phyloP scores from a whole-genome alignment of 2,888 invertebrate genomes.

The Thecocarcelia acutangulata region DNA sequence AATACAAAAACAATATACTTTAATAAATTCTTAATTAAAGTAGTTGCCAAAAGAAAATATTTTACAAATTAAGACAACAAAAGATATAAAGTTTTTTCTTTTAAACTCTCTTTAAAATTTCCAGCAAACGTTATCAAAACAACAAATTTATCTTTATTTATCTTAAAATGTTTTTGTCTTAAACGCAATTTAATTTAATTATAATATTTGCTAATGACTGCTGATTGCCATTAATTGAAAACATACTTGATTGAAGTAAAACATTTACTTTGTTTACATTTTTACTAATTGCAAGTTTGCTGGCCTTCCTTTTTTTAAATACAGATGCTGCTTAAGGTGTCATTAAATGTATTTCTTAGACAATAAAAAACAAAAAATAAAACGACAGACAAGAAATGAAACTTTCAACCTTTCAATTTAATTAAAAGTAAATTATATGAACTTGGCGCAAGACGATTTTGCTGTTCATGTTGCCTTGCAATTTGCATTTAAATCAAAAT shows the following conservation, averaged over 20 bases:
- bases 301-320: background rate
- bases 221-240: slow-evolving; percentile 62
- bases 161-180: background rate
- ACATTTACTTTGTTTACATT: slow-evolving; percentile 41
- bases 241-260: slow-evolving; percentile 46
- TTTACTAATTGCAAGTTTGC: slow-evolving; percentile 38
- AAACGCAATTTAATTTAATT: slow-evolving; percentile 45
- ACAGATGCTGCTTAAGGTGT: slow-evolving; percentile 40
- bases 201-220: slow-evolving; percentile 59
- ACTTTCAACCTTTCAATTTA: slow-evolving; percentile 54
- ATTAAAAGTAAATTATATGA: slow-evolving; percentile 65
- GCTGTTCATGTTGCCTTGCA: slow-evolving; percentile 38
- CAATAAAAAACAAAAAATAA: background rate
- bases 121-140: background rate
- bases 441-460: slow-evolving; percentile 19
- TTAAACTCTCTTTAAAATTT: too few relatives aligned
- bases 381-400: background rate
- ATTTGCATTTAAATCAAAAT: slow-evolving; percentile 65
- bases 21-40: slow-evolving; percentile 33
- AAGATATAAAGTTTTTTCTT: too few relatives aligned
- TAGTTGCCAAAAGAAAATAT: too few relatives aligned
- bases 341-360: slow-evolving; percentile 41
- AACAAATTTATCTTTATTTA: slow-evolving; percentile 4
- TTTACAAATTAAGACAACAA: too few relatives aligned
- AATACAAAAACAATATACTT: background rate